Base-by-base conservation (phyloP, 2,113 vertebrate genomes). In the Lipophrys pholis region DNA sequence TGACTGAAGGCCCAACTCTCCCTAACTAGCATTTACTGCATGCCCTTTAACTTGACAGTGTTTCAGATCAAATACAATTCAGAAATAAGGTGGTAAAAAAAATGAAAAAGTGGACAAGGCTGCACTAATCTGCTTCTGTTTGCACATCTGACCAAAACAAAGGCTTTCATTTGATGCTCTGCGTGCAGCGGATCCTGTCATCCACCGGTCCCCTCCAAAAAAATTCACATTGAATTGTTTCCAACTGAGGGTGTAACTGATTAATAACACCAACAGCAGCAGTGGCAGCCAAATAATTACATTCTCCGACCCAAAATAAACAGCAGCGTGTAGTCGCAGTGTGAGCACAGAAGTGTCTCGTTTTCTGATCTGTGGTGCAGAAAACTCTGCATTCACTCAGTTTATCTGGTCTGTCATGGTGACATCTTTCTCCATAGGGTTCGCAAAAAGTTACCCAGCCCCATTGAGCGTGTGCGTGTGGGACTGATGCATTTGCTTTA, bases 251-350 rank as follows among this genome's bases (percentile, higher is more conserved):
- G 57, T 66, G 30, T 73, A 83, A 52, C 68, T 76, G 62, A 83
- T 89, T 86, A 79, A 81, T 84, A 77, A 73, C 52, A 60, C 12
- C 50, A 54, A 55, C 74, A 78, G 58, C 66, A 68, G 64, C 61
- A 51, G 51, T 63, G 54, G 80, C 73, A 72, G 70, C 52, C 62
- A 76, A 78, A 82, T 85, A 80, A 85, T 83, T 63, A 81, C 68
- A 73, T 69, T 81, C 54, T 50, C 15, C 42, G 6, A 41, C 30
- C 49, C 50, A 69, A 83, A 83, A 81, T 69, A 84, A 86, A 80
- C 71, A 81, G 45, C 66, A 82, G 76, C 77, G 7, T 10, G 75
- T 8, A 67, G 83, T 65, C 67, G 5, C 59, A 36, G 46, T 7
- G 71, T 14, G 30, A 66, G 59, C 40, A 10, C 66, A 58, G 45